Percentiles rank a stretch among this genome's conserved stretches.
phyloP scores from a whole-genome alignment of 2,797 vertebrate genomes.

The Phaenicophaeus curvirostris region DNA sequence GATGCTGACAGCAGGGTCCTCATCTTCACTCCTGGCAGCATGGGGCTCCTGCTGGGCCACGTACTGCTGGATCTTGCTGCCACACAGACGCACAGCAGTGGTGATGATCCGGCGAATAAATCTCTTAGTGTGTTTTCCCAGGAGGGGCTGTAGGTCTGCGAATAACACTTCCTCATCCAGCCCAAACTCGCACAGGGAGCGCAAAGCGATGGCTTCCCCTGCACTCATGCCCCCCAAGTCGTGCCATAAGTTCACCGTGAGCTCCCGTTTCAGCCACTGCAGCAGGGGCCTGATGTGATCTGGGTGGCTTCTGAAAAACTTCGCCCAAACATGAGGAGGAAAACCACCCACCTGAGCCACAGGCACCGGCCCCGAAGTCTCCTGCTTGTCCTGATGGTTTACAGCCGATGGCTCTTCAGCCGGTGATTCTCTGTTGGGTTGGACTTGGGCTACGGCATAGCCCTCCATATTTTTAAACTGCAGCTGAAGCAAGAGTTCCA shows the following conservation, averaged over 20 bases:
- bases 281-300: not conserved
- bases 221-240: not conserved
- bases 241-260: not conserved
- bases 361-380: too few species aligned
- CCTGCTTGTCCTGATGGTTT: not conserved
- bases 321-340: not conserved
- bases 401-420: not conserved
- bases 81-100: too few species aligned
- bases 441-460: too few species aligned
- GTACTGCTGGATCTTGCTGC: too few species aligned
- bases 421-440: too few species aligned
- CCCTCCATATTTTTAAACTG: too few species aligned
- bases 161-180: not conserved
- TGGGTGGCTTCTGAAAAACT: not conserved
- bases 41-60: too few species aligned
- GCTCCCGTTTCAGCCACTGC: not conserved
- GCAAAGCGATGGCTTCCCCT: not conserved
- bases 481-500: too few species aligned
- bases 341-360: not conserved
- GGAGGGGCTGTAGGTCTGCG: not conserved
- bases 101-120: too few species aligned
- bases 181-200: not conserved
- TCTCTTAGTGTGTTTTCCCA: too few species aligned
- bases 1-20: too few species aligned
- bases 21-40: too few species aligned